phyloP scores from a whole-genome alignment of 2,888 invertebrate genomes.

The Eledone cirrhosa region DNA sequence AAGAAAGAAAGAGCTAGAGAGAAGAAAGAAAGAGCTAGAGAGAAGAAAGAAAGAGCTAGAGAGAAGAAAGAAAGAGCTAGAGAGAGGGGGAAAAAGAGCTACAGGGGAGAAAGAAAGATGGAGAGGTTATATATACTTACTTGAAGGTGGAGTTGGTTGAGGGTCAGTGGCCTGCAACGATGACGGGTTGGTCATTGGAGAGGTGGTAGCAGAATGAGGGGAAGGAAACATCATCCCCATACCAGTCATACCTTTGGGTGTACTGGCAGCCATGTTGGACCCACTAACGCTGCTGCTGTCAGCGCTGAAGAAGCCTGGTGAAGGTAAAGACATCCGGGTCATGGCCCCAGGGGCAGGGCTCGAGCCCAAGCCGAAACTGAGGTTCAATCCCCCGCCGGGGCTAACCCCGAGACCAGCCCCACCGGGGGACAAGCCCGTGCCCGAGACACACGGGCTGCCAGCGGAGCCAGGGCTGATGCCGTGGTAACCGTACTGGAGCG shows the following conservation, averaged over 20 bases:
- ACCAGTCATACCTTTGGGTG: no score
- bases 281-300: conserved; percentile 12
- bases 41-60: no score
- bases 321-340: conserved; percentile 31
- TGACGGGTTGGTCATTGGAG: background rate
- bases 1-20: no score
- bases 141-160: no score
- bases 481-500: conserved; percentile 48
- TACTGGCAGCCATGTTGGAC: background rate
- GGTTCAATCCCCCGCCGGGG: background rate
- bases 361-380: conserved; percentile 6
- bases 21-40: no score
- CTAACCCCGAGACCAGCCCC: conserved; percentile 13
- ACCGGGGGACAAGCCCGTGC: conserved; percentile 56
- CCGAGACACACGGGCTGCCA: conserved; percentile 43
- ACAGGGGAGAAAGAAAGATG: no score
- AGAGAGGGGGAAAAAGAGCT: no score
- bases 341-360: conserved; percentile 12
- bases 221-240: background rate
- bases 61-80: no score
- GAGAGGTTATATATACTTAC: no score
- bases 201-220: background rate
- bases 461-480: conserved; percentile 27
- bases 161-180: background rate
- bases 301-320: background rate